Base-by-base conservation (phyloP, 2,888 invertebrate species). In the Lasius fuliginosus region DNA sequence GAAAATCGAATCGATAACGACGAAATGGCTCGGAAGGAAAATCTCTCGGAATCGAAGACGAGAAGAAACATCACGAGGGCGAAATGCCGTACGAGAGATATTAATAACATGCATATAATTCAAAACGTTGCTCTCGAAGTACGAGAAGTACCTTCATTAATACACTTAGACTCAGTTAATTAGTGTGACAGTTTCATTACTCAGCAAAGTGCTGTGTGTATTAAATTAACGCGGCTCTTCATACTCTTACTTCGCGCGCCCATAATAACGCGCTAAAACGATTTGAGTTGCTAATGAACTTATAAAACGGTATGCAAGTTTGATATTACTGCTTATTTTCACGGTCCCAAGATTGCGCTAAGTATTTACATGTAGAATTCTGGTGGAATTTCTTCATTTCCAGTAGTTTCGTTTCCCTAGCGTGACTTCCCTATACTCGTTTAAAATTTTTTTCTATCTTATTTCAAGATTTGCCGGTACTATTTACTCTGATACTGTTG, bases 181-280 rank as follows among this genome's bases (percentile, higher is more conserved):
- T 81, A 81, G 79, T 46, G 79, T 46, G 79, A 81, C 79, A 81
- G 79, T 81, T 81, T 81, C 79, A 81, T 81, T 73, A 81, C 71
- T 71, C 79, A 27, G 60, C 60, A 73, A 81, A 81, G 79, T 81
- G 79, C 79, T 73, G 79, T 71, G 79, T 79, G 79, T 81, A 81
- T 81, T 81, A 81, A 81, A 81, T 81, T 81, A 81, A 81, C 73
- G 73, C 46, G 71, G 71, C 46, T 79, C 69, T 73, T 81, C 79
- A 60, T 81, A 73, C 73, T 73, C 60, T 46, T 73, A 53, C 56
- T 56, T 77, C 9, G 46, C 73, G 33, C 46, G 79, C 46, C 46
- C 73, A 71, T 81, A 71, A 81, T 73, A 81, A 81, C 79, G 79
- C 73, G 46, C 60, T 81, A 62, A 81, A 81, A 62, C 79, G 79